These are phyloP conservation scores for cattle (Bos taurus) DNA, from an alignment of 2,113 vertebrate species.

Conservation along the genomic window ARS-UCD2.0 NC_037343.1:39930501-39931000, in stretches of 20 bases:
- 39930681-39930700: neutral
- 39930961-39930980: neutral
- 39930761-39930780: fast-evolving
- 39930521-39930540: neutral
- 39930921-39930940: neutral
- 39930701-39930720: slow-evolving; percentile 20
- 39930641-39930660: neutral
- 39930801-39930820: neutral
- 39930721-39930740: neutral
- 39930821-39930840: neutral
- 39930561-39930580: neutral
- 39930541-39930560: neutral
- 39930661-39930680: slow-evolving; percentile 40
- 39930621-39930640: neutral
- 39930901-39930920: fast-evolving
- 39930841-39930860: neutral
- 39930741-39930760: neutral
- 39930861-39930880: neutral
- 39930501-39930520: fast-evolving
- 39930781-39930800: neutral
- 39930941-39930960: neutral
- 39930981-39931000: neutral
- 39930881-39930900: too few species aligned
- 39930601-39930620: neutral
- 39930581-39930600: neutral